Evolutionary conservation across 2,888 invertebrate genomes (phyloP).

Genomic region (Leptinotarsa juncta): DNA sequence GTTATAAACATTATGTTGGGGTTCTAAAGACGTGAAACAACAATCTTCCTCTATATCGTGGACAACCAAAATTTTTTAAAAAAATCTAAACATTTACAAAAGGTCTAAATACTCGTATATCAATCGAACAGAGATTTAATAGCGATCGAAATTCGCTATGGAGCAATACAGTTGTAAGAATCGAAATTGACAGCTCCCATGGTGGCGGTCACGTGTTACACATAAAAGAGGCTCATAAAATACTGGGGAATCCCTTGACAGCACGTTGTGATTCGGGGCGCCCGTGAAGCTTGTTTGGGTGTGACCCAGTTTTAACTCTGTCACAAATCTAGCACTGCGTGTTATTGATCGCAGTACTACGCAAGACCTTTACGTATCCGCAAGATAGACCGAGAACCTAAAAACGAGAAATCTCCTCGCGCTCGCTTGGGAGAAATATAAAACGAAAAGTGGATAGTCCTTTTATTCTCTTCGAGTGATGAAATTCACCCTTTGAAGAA

Average conservation of each 20-base stretch:
- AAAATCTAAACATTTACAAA: too few relatives aligned
- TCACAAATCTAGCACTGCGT: slow-evolving; percentile 54
- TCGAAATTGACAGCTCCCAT: slow-evolving; percentile 1
- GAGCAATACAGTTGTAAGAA: neutral
- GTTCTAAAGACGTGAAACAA: too few relatives aligned
- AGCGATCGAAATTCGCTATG: neutral
- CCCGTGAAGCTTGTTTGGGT: slow-evolving; percentile 52
- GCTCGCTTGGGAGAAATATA: slow-evolving; percentile 24
- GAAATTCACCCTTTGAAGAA: slow-evolving; percentile 5
- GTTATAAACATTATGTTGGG: too few relatives aligned
- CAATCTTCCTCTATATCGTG: too few relatives aligned
- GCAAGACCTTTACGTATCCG: slow-evolving; percentile 52
- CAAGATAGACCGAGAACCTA: slow-evolving; percentile 31
- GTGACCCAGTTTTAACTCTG: slow-evolving; percentile 60
- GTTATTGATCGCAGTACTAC: slow-evolving; percentile 61
- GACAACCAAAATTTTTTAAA: too few relatives aligned
- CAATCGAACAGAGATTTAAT: too few relatives aligned
- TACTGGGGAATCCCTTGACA: slow-evolving; percentile 19
- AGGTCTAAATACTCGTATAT: too few relatives aligned
- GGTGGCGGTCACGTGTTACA: slow-evolving; percentile 10
- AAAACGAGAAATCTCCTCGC: slow-evolving; percentile 25
- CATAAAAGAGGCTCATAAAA: slow-evolving; percentile 16
- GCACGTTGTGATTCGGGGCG: slow-evolving; percentile 20
- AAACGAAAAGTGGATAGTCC: slow-evolving; percentile 27
- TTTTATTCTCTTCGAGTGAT: slow-evolving; percentile 12